Base-by-base conservation (phyloP, 2,888 invertebrate genomes). In the Chorisops tibialis region DNA sequence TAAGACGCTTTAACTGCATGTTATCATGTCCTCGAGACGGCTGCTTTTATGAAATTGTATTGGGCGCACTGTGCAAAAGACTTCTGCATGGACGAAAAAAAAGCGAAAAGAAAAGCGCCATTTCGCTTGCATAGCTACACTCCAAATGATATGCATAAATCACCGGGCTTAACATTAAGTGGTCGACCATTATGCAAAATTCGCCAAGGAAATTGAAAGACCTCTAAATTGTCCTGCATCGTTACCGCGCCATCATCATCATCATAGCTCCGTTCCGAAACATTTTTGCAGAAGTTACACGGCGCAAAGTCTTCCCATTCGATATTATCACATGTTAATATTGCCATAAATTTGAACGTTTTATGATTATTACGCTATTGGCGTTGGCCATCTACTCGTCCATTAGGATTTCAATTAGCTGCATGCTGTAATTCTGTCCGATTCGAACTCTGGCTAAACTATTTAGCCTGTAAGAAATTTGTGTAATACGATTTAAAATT, bases 321-420 rank as follows among this genome's bases (percentile, higher is more conserved):
- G 16, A n/a, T 24, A 56, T 45, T 43, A 43, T 43, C 56, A 56
- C 56, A 56, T 56, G 56, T 56, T 56, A 56, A 56, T 56, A 56
- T 56, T 43, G 56, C 45, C 56, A 56, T 56, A 56, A 56, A 56
- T 56, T 43, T 56, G 56, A 56, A 56, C 18, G 56, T 45, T 56
- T 56, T 56, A 56, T 56, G 56, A 56, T 56, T 43, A 56, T 56
- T 56, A 30, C 56, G 35, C 39, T 45, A 56, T 56, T 56, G 56
- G 35, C 45, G 3, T 24, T 45, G 56, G 35, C 43, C 45, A 30
- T 45, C 35, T 45, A 56, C 45, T 56, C 56, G 56, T 56, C 56
- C 56, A 56, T 56, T 56, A 56, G 43, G 56, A 45, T 56, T 56
- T 56, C 56, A 56, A 56, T 56, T 56, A 56, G 43, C 56, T 43